Evolutionary conservation across 2,113 vertebrate species (phyloP).

Genomic region (Rhinoderma darwinii): DNA sequence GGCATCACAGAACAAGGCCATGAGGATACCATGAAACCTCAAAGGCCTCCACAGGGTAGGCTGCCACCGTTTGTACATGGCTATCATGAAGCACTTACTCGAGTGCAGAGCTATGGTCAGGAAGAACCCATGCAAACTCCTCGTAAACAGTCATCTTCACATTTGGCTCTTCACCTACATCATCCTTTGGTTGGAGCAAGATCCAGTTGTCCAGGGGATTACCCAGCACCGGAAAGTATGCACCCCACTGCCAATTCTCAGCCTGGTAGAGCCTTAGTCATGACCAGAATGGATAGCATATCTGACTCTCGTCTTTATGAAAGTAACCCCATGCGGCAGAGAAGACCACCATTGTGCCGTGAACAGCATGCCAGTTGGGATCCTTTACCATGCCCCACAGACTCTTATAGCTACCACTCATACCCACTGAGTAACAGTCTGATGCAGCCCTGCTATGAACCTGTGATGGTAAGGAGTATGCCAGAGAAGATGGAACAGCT

Average conservation of each 20-base stretch:
- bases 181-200: slow-evolving; percentile 83
- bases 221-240: slow-evolving; percentile 82
- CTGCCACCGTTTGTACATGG: slow-evolving; percentile 91
- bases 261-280: slow-evolving; percentile 90
- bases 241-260: slow-evolving; percentile 82
- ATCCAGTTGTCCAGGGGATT: slow-evolving; percentile 94
- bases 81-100: slow-evolving; percentile 89
- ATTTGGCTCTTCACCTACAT: slow-evolving; percentile 86
- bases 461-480: slow-evolving; percentile 97
- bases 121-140: slow-evolving; percentile 89
- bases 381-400: slow-evolving; percentile 83
- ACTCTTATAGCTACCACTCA: slow-evolving; percentile 87
- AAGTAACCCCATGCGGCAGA: slow-evolving; percentile 90
- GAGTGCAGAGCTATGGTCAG: slow-evolving; percentile 91
- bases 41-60: slow-evolving; percentile 82
- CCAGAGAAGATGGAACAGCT: slow-evolving; percentile 99
- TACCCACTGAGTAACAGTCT: slow-evolving; percentile 89
- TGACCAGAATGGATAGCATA: slow-evolving; percentile 98
- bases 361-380: slow-evolving; percentile 99
- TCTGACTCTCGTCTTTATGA: slow-evolving; percentile 96
- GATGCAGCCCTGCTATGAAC: slow-evolving; percentile 93
- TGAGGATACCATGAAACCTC: slow-evolving; percentile 88
- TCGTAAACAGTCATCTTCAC: slow-evolving; percentile 86
- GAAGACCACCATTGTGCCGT: slow-evolving; percentile 92
- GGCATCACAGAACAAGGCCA: slow-evolving; percentile 86